Percentiles rank a stretch among this genome's conserved stretches.
Evolutionary conservation across 1,140 invertebrate species (phyloP).

Genomic region (Amphibalanus amphitrite): DNA sequence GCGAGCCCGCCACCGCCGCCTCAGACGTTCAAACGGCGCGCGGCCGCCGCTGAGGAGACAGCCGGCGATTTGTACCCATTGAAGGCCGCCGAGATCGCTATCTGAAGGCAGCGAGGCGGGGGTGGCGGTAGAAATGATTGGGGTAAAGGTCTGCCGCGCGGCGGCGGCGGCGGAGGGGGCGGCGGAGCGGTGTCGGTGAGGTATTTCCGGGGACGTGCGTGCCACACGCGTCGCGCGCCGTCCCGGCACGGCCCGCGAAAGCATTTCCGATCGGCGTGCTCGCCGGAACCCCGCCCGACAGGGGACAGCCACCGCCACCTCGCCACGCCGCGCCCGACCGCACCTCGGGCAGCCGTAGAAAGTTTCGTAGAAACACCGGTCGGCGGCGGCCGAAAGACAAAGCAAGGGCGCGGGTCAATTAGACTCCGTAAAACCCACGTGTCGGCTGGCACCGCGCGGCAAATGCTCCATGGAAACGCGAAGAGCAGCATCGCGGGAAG

Average conservation of each 20-base stretch:
- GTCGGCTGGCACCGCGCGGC: background rate
- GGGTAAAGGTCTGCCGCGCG: background rate
- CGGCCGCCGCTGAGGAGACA: no score
- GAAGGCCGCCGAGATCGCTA: background rate
- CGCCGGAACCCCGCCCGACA: no score
- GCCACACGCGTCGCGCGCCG: background rate
- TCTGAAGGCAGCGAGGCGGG: background rate
- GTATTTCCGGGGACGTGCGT: background rate
- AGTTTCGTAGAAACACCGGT: background rate
- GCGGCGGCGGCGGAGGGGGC: no score
- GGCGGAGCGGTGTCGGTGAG: background rate
- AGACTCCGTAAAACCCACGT: background rate
- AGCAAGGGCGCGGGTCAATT: background rate
- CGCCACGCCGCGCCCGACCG: no score
- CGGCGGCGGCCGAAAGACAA: background rate
- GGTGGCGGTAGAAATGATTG: no score
- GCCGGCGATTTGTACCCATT: no score
- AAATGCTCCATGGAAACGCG: conserved; percentile 1
- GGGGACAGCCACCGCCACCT: no score
- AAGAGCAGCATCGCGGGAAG: background rate
- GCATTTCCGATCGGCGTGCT: background rate
- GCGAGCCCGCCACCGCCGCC: no score
- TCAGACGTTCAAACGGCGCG: no score
- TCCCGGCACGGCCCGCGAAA: background rate
- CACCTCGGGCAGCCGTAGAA: background rate